Base-by-base conservation (phyloP, 2,888 invertebrate species). In the Anaspis maculata region DNA sequence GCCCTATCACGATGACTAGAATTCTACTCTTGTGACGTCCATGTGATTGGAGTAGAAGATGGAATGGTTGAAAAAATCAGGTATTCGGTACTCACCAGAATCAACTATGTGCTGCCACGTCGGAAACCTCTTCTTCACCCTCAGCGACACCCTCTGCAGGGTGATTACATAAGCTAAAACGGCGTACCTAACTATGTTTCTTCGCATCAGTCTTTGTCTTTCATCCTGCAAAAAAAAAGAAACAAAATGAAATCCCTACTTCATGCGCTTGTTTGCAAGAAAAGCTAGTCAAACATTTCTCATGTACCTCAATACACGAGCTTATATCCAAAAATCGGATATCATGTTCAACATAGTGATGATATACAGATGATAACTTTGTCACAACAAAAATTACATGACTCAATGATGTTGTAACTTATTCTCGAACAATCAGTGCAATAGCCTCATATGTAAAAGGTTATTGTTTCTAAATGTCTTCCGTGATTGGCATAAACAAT, bases 51-150 rank as follows among this genome's bases (percentile, higher is more conserved):
- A n/a, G n/a, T n/a, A n/a, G n/a, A n/a, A n/a, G n/a, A n/a, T n/a
- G n/a, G n/a, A n/a, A n/a, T n/a, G n/a, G n/a, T n/a, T n/a, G n/a
- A n/a, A n/a, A n/a, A n/a, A n/a, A n/a, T n/a, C n/a, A n/a, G n/a
- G n/a, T n/a, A n/a, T n/a, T n/a, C n/a, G n/a, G 14, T 15, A 41
- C 73, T 74, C 63, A 85, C 85, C 90, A 45, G 87, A 85, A 68
- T 90, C 90, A 16, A 90, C 89, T 49, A 91, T 80, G 64, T 91
- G 90, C 61, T 90, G 88, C 71, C 87, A 82, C 9, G 86, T 81
- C 11, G 90, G 90, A 66, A 91, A 91, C 39, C 90, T 73, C 57
- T 87, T 77, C 61, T 89, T 90, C 19, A 90, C 90, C 39, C 89
- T 74, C 48, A 89, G 70, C 30, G 89, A 89, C 34, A 91, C 88